These are phyloP conservation scores for Phyllostomus hastatus DNA, from an alignment of 2,113 vertebrate genomes.

Conservation along the genomic window DNA sequence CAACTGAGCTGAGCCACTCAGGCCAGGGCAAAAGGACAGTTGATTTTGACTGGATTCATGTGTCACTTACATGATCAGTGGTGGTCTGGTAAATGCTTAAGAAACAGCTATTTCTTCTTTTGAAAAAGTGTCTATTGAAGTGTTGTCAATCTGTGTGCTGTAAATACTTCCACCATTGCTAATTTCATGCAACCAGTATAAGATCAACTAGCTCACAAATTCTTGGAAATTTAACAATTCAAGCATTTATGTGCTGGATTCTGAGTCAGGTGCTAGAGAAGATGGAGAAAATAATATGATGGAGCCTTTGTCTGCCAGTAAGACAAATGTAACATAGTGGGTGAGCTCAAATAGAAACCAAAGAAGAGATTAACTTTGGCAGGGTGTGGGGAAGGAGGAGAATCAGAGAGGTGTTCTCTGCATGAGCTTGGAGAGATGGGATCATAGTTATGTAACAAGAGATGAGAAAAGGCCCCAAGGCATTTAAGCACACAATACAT, in stretches of 20 bases:
- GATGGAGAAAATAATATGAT: background rate
- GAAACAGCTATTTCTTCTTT: background rate
- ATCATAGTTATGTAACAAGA: background rate
- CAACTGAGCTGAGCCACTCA: no score
- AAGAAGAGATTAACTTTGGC: background rate
- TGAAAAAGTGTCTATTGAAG: background rate
- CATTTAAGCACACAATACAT: background rate
- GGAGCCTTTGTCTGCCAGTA: background rate
- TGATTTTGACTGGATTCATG: background rate
- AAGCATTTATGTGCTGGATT: background rate
- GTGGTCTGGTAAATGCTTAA: background rate
- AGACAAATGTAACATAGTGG: background rate
- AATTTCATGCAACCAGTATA: background rate
- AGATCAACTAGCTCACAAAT: background rate
- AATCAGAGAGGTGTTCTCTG: background rate
- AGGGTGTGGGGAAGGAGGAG: background rate
- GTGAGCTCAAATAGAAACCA: background rate
- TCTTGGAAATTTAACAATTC: slow-evolving; percentile 1
- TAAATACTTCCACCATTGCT: background rate
- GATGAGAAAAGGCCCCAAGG: background rate
- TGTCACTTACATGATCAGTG: background rate
- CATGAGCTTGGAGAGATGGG: background rate
- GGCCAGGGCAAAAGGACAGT: background rate
- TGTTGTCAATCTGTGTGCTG: background rate
- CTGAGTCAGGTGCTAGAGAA: background rate